Conservation (phyloP, 2,113 vertebrate species). For the Neogobius melanostomus region DNA sequence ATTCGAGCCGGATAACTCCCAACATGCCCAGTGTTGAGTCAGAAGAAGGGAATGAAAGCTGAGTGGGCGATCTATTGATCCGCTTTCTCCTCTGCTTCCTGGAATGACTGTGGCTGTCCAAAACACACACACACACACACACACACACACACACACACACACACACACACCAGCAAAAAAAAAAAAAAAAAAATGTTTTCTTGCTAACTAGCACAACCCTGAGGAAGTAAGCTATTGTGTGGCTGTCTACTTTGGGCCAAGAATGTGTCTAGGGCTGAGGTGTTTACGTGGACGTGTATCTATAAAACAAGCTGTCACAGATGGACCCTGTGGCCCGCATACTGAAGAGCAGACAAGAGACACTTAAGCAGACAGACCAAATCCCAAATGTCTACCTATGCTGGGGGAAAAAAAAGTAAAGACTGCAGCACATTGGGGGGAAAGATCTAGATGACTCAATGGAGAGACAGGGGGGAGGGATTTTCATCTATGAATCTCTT, state of each 20-base stretch:
- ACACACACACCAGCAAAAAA: constrained; percentile 33
- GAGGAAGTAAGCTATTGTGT: constrained; percentile 68
- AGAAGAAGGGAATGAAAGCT: constrained; percentile 68
- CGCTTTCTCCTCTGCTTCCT: constrained; percentile 67
- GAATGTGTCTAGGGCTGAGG: constrained; percentile 50
- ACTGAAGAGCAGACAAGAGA: constrained; percentile 32
- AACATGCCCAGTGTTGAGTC: constrained; percentile 72
- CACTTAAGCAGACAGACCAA: constrained; percentile 38
- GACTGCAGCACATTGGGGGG: constrained; percentile 56
- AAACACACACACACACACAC: constrained; percentile 24
- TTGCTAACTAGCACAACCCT: constrained; percentile 63
- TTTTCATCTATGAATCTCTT: constrained; percentile 61
- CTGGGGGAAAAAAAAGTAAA: constrained; percentile 47
- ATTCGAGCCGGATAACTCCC: constrained; percentile 58
- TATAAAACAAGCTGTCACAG: constrained; percentile 60
- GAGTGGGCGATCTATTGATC: constrained; percentile 75
- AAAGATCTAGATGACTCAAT: constrained; percentile 63
- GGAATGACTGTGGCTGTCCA: constrained; percentile 62
- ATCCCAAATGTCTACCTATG: constrained; percentile 37
- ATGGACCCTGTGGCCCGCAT: constrained; percentile 48
- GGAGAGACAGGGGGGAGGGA: constrained; percentile 49
- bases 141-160: constrained; percentile 30
- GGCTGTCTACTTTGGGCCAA: constrained; percentile 58
- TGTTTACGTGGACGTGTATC: constrained; percentile 36
- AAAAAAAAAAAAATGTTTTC: constrained; percentile 21